These are phyloP conservation scores for Babyrousa celebensis DNA, from an alignment of 2,797 vertebrate species.

Conservation along the genomic window DNA sequence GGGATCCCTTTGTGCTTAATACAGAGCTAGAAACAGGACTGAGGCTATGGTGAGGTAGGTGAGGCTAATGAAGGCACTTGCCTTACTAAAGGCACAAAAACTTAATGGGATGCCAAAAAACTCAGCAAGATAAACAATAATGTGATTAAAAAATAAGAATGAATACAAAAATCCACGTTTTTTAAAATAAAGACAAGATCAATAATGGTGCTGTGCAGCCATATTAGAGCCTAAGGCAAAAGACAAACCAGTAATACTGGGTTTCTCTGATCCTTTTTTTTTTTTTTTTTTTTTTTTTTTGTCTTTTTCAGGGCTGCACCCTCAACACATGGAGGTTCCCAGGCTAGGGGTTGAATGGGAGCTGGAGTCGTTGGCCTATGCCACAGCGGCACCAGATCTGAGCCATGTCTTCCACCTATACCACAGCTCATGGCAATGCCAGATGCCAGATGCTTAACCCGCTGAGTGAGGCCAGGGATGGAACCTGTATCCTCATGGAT, in stretches of 20 bases:
- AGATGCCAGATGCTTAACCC: too few species aligned
- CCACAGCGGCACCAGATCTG: too few species aligned
- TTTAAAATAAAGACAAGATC: constrained; percentile 8
- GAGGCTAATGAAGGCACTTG: neutral
- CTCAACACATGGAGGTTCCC: too few species aligned
- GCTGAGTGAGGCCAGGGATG: too few species aligned
- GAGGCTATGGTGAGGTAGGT: neutral
- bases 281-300: too few species aligned
- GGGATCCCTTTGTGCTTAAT: neutral
- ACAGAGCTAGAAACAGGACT: neutral
- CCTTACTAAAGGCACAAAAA: neutral
- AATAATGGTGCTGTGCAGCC: neutral
- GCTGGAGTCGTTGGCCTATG: too few species aligned
- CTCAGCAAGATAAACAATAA: neutral
- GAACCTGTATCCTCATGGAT: too few species aligned
- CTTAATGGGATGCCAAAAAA: neutral
- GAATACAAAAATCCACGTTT: neutral
- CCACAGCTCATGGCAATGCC: too few species aligned
- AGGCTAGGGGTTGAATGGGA: too few species aligned
- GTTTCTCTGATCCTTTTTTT: neutral
- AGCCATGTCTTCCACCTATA: too few species aligned
- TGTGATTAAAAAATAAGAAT: neutral
- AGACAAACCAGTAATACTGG: neutral
- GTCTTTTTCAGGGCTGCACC: too few species aligned
- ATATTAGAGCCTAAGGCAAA: neutral